Evolutionary conservation across 2,888 invertebrate genomes (phyloP), one percentile per base, ranked within the genome.

Genomic region (Galerucella calmariensis): DNA sequence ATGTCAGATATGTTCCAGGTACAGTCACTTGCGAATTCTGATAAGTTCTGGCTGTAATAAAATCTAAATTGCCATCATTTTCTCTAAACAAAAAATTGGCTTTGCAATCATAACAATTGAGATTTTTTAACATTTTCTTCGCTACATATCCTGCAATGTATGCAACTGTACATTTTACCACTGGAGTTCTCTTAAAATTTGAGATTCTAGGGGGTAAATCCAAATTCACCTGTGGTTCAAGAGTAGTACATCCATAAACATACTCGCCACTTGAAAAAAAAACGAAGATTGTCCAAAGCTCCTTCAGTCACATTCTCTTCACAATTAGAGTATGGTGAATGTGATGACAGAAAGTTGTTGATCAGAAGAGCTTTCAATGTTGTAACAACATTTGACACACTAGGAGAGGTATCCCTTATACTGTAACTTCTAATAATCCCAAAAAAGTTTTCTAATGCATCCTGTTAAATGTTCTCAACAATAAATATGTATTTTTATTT

Each of bases 391-490:
- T 69, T 58, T 59, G 59, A 46, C 16, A 20, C 69, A 69, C 61
- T 59, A 44, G 69, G 69, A 44, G 58, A 59, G 12, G 16, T 44
- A 59, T 69, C 69, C 27, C 24, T 51, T 48, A 41, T 53, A 41
- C 61, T 46, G 46, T 69, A 69, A 61, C 59, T 69, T 27, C 69
- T 69, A 41, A 62, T 61, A 27, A 59, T 46, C 16, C 69, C 69
- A 62, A 69, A 69, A 35, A 69, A 69, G 61, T 69, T 69, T 61
- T 69, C 62, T 35, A 62, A 51, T 27, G 69, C 69, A 35, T 69
- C 69, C 53, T 69, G 62, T 48, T 69, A 51, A 69, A 69, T 46
- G 27, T 16, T 35, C 69, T 59, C n/a, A 69, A 69, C 27, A 62
- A 51, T 69, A 69, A 48, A 61, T 53, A 69, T 14, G 53, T 27